Conservation (phyloP, 2,888 invertebrate species). For the Incurvaria masculella region DNA sequence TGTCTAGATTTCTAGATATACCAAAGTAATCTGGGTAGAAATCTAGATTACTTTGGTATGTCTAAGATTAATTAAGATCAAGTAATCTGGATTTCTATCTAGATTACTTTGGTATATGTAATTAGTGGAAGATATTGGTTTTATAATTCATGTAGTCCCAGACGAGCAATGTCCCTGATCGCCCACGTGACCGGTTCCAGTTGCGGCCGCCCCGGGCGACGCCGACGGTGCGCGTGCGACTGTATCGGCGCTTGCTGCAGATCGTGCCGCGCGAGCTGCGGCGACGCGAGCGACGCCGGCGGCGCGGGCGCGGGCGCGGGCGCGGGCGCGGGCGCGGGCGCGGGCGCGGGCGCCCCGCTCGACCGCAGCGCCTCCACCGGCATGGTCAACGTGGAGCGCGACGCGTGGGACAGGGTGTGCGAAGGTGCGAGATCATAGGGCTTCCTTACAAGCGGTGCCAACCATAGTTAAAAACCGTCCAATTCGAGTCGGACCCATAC, state of each 20-base stretch:
- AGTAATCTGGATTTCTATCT: too few relatives aligned
- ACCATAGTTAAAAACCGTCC: neutral
- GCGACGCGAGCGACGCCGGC: conserved; percentile 54
- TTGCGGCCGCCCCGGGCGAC: too few relatives aligned
- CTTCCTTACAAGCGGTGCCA: conserved; percentile 43
- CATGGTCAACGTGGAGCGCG: conserved; percentile 68
- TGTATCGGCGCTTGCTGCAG: conserved; percentile 21
- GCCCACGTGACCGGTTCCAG: too few relatives aligned
- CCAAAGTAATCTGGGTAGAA: too few relatives aligned
- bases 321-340: conserved; percentile 28
- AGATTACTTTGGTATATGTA: too few relatives aligned
- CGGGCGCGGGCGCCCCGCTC: conserved; percentile 27
- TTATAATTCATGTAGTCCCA: too few relatives aligned
- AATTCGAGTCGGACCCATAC: too few relatives aligned
- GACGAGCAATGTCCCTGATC: too few relatives aligned
- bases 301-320: conserved; percentile 36
- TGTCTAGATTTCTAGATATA: too few relatives aligned
- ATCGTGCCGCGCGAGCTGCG: conserved; percentile 61
- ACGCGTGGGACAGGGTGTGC: conserved; percentile 56
- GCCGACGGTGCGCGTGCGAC: neutral
- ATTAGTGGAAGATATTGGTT: too few relatives aligned
- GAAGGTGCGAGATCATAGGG: conserved; percentile 48
- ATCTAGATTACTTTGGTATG: too few relatives aligned
- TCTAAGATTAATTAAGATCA: too few relatives aligned
- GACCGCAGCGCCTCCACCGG: conserved; percentile 73